phyloP scores from a whole-genome alignment of 2,113 vertebrate genomes.

The Callorhinus ursinus region DNA sequence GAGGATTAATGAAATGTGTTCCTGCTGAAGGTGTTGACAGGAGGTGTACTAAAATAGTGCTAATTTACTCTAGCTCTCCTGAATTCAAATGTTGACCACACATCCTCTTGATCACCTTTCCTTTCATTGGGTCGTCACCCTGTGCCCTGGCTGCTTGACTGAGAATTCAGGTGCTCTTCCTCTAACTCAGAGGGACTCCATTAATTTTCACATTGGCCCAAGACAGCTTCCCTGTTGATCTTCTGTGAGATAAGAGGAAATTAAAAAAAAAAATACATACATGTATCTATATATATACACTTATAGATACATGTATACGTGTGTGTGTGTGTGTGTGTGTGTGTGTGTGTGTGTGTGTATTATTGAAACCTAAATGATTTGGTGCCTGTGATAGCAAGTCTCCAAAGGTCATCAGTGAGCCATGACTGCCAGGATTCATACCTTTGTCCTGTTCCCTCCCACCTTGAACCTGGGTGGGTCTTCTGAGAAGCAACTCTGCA shows the following conservation, averaged over 20 bases:
- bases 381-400: neutral
- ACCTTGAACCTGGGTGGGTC: neutral
- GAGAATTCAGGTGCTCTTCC: neutral
- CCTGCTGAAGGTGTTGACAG: neutral
- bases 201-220: neutral
- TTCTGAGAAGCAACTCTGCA: neutral
- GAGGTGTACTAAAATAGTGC: neutral
- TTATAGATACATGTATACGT: no score
- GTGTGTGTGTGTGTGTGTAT: fast-evolving
- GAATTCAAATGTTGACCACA: neutral
- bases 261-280: neutral
- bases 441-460: neutral
- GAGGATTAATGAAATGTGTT: neutral
- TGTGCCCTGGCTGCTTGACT: neutral
- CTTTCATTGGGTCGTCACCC: neutral
- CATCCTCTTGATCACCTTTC: neutral
- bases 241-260: neutral
- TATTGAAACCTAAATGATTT: neutral
- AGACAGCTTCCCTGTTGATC: neutral
- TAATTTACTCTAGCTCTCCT: neutral
- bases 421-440: neutral
- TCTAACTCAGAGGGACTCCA: neutral
- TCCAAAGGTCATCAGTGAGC: neutral
- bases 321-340: no score
- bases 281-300: no score